A percentile compares a stretch with the other conserved stretches of the same genome.
Conservation (phyloP, 2,113 vertebrate species). For the Daubentonia madagascariensis region DNA sequence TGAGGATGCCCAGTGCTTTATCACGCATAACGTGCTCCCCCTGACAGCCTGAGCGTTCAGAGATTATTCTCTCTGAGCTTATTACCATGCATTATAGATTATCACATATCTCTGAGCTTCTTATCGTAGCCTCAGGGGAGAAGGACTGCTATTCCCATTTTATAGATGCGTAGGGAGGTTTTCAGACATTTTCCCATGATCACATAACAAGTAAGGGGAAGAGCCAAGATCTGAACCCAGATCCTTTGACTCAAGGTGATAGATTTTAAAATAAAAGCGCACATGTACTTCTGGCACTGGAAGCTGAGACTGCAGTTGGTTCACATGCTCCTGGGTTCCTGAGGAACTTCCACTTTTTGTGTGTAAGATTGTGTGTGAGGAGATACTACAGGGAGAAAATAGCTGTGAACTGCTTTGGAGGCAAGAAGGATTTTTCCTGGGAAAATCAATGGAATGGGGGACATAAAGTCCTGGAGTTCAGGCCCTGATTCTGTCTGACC, state of each 20-base stretch:
- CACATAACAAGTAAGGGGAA: not conserved
- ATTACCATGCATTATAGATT: not conserved
- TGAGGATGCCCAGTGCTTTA: not conserved
- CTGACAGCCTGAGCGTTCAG: not conserved
- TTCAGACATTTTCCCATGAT: not conserved
- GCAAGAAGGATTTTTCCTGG: not conserved
- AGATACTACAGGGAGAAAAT: not conserved
- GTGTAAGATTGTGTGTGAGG: accelerated
- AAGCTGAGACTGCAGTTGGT: not conserved
- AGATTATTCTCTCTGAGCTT: not conserved
- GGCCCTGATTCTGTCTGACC: not conserved
- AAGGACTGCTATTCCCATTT: not conserved
- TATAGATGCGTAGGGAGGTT: not conserved
- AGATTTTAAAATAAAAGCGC: not conserved
- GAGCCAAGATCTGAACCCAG: not conserved
- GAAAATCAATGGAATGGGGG: not conserved
- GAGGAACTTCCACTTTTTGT: not conserved
- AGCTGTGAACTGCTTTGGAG: not conserved
- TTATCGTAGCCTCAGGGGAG: not conserved
- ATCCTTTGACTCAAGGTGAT: not conserved
- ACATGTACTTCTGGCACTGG: not conserved
- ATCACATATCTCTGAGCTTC: not conserved
- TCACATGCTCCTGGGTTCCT: not conserved
- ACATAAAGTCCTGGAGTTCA: not conserved
- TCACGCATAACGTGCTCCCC: not conserved